A percentile compares a stretch with the other conserved stretches of the same genome.
Conservation (phyloP, 2,888 invertebrate genomes). For the Hypselothyrea guttata region DNA sequence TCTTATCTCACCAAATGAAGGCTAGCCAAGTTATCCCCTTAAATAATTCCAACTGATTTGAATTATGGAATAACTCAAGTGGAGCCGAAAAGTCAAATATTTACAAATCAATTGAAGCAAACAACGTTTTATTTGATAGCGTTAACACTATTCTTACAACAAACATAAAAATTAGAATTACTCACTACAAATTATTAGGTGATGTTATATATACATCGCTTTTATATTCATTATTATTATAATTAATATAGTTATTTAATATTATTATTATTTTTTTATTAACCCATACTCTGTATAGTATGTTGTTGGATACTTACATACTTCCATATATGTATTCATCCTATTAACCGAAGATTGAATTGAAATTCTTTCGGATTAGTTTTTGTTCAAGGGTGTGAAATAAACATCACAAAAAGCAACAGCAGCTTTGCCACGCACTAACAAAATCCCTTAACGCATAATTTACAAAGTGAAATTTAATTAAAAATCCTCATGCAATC, state of each 20-base stretch:
- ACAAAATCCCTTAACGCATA: constrained; percentile 63
- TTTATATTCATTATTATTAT: too few species aligned
- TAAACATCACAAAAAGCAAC: constrained; percentile 31
- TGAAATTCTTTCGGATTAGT: constrained; percentile 23
- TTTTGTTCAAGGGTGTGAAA: constrained; percentile 22
- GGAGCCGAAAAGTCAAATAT: constrained; percentile 18
- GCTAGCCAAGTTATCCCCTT: too few species aligned
- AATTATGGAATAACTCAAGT: not conserved
- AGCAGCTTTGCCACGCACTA: constrained; percentile 41
- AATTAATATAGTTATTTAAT: too few species aligned
- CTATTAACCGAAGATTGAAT: constrained; percentile 1
- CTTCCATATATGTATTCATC: too few species aligned
- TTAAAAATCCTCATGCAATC: constrained; percentile 75
- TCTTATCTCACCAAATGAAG: not conserved
- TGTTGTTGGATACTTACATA: too few species aligned
- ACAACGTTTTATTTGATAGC: too few species aligned
- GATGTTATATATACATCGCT: too few species aligned
- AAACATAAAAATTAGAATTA: too few species aligned
- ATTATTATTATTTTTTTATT: too few species aligned
- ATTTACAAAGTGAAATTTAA: constrained; percentile 77
- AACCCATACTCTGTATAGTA: too few species aligned
- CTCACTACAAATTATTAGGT: too few species aligned
- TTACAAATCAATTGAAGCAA: constrained; percentile 33
- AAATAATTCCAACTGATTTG: constrained; percentile 6
- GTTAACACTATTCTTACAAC: too few species aligned